A percentile compares a stretch with the other conserved stretches of the same genome.
Evolutionary conservation across 1,140 invertebrate species (phyloP).

Genomic region (Ectropis grisescens): DNA sequence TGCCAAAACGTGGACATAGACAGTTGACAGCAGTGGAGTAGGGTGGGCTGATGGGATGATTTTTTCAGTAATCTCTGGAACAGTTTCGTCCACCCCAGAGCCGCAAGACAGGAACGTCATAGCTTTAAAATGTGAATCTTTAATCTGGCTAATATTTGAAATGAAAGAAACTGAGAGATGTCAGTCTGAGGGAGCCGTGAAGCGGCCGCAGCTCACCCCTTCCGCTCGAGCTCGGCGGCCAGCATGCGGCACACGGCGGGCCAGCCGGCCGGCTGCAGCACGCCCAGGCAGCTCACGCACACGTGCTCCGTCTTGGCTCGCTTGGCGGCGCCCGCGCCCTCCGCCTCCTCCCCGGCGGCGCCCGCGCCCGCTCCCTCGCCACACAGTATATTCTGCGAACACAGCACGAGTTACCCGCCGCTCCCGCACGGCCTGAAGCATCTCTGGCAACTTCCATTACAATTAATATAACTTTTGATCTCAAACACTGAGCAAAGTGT

Average conservation of each 20-base stretch:
- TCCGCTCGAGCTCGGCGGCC: slow-evolving; percentile 39
- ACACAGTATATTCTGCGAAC: too few relatives aligned
- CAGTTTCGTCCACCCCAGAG: too few relatives aligned
- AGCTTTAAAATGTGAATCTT: neutral
- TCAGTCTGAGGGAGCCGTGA: neutral
- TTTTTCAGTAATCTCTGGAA: too few relatives aligned
- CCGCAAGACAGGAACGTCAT: too few relatives aligned
- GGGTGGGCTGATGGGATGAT: too few relatives aligned
- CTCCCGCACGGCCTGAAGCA: too few relatives aligned
- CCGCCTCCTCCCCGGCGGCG: neutral
- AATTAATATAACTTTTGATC: neutral
- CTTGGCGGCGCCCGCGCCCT: slow-evolving; percentile 24
- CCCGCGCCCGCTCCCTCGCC: too few relatives aligned
- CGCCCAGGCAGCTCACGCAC: slow-evolving; percentile 46
- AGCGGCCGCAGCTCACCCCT: slow-evolving; percentile 19
- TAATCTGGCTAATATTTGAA: neutral
- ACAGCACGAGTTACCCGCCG: too few relatives aligned
- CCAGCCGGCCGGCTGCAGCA: slow-evolving; percentile 49
- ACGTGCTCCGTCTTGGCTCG: slow-evolving; percentile 23
- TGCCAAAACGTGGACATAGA: too few relatives aligned
- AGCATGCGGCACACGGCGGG: slow-evolving; percentile 25
- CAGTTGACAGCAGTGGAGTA: too few relatives aligned
- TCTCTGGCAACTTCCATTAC: neutral
- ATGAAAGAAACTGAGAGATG: neutral
- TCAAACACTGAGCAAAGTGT: neutral